These are phyloP conservation scores for Esox masquinongy DNA, from an alignment of 2,797 vertebrate species.

Conservation along the genomic window DNA sequence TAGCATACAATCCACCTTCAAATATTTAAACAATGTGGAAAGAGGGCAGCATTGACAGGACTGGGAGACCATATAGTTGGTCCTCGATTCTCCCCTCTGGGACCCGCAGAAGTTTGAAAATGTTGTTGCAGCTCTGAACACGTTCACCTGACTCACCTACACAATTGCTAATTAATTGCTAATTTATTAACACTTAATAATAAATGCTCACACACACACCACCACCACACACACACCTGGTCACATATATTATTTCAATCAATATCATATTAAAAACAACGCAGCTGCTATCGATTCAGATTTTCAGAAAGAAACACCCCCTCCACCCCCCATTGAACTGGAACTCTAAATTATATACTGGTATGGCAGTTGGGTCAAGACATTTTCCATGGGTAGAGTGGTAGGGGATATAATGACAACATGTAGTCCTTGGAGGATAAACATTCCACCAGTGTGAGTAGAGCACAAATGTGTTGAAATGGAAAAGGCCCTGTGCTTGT, in stretches of 20 bases:
- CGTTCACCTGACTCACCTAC: no score
- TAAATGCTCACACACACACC: no score
- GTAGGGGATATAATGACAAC: conserved; percentile 37
- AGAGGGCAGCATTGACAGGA: no score
- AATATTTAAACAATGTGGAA: no score
- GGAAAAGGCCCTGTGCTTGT: conserved; percentile 51
- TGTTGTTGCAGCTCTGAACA: no score
- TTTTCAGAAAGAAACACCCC: background rate
- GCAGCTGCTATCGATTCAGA: background rate
- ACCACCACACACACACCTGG: no score
- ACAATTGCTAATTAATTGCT: no score
- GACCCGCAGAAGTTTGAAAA: no score
- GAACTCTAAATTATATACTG: conserved; percentile 19
- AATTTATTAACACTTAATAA: no score
- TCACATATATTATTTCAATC: background rate
- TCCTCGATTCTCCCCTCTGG: no score
- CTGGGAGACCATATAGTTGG: no score
- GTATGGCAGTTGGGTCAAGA: conserved; percentile 19
- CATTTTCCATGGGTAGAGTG: conserved; percentile 53
- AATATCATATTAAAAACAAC: background rate
- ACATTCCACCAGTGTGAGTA: conserved; percentile 34
- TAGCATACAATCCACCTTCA: no score
- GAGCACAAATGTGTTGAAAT: conserved; percentile 54
- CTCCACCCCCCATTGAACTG: conserved; percentile 23
- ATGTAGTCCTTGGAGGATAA: conserved; percentile 55